Percentiles rank a stretch among this genome's conserved stretches.
These are phyloP conservation scores for Nephila pilipes DNA, from an alignment of 1,140 invertebrate species.

Conservation along the genomic window DNA sequence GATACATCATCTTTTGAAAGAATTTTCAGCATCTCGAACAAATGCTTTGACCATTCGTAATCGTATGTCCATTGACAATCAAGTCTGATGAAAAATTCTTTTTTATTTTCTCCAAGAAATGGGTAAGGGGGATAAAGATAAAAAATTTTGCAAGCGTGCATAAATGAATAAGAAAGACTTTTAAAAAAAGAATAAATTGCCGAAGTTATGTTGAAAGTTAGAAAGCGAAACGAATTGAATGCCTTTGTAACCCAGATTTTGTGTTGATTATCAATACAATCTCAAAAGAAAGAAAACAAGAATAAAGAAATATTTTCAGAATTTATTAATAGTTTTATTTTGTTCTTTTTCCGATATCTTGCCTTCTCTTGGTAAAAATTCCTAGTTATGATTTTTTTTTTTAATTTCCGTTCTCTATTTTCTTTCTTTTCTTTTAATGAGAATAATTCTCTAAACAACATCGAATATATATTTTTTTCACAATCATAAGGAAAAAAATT, in stretches of 20 bases:
- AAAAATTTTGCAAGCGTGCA: background rate
- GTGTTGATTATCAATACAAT: background rate
- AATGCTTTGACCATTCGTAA: slow-evolving; percentile 5
- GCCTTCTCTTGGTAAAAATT: no score
- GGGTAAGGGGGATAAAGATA: background rate
- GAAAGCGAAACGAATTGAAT: background rate
- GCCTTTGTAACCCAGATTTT: background rate
- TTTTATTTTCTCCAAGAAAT: background rate
- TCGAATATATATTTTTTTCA: no score
- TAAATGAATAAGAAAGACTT: background rate
- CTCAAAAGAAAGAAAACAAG: background rate
- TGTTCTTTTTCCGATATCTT: no score
- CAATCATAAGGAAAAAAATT: no score
- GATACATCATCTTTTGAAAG: background rate
- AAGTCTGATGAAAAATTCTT: background rate
- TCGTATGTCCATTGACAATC: background rate
- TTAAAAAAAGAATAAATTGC: background rate
- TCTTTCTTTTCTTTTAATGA: no score
- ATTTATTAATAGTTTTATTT: no score
- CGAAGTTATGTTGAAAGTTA: background rate
- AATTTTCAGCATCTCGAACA: background rate
- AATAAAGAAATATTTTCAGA: no score
- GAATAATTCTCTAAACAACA: no score
- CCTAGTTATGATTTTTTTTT: no score
- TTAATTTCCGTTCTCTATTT: no score